phyloP scores from a whole-genome alignment of 2,888 invertebrate species.

The Scaptomyza reducta region DNA sequence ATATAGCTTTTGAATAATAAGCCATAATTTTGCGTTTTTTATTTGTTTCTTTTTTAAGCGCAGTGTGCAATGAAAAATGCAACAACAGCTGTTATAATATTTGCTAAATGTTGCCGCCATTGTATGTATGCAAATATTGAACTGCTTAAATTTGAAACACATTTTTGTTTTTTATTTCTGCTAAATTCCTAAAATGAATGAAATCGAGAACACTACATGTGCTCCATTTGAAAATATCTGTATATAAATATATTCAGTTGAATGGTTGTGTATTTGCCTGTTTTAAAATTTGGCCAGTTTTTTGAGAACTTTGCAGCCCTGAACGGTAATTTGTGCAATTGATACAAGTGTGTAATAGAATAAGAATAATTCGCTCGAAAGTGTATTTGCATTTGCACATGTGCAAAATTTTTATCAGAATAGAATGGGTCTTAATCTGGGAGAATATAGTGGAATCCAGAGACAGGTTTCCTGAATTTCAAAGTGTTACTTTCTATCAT shows the following conservation, averaged over 20 bases:
- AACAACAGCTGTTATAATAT: conserved; percentile 45
- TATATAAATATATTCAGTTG: background rate
- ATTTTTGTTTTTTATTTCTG: conserved; percentile 27
- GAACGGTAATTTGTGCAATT: background rate
- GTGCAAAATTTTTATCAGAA: background rate
- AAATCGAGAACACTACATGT: conserved; percentile 7
- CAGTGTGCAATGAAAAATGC: conserved; percentile 33
- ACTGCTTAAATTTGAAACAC: conserved; percentile 35
- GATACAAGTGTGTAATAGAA: conserved; percentile 2
- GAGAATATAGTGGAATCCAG: background rate
- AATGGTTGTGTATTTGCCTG: background rate
- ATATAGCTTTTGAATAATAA: conserved; percentile 9
- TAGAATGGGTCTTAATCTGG: background rate
- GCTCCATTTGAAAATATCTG: background rate
- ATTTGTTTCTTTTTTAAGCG: conserved; percentile 4
- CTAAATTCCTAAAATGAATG: conserved; percentile 20
- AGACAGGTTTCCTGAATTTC: background rate
- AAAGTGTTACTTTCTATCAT: background rate
- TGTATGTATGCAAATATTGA: conserved; percentile 36
- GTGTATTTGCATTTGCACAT: background rate
- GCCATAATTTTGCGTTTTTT: background rate
- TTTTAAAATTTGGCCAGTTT: background rate
- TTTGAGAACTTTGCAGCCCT: background rate
- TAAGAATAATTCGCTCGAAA: background rate
- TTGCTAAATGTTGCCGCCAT: conserved; percentile 29